These are phyloP conservation scores for Hartigia nigra DNA, from an alignment of 2,888 invertebrate genomes.

Conservation along the genomic window DNA sequence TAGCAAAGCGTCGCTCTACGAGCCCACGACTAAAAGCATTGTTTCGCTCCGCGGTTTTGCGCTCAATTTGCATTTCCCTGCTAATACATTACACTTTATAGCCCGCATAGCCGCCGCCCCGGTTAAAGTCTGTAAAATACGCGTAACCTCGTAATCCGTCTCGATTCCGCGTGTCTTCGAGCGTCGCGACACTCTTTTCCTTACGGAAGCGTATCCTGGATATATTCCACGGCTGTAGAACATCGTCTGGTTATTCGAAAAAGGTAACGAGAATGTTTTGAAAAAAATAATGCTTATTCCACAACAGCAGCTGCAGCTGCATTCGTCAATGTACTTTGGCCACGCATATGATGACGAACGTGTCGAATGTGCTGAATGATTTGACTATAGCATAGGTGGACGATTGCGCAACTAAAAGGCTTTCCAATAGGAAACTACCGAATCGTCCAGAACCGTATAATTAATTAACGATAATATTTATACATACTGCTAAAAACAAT, in stretches of 20 bases:
- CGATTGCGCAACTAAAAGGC: not conserved
- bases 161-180: not conserved
- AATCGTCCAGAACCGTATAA: no score
- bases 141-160: conserved; percentile 26
- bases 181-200: not conserved
- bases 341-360: not conserved
- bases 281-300: not conserved
- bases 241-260: not conserved
- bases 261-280: not conserved
- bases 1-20: conserved; percentile 11
- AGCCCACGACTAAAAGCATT: conserved; percentile 56
- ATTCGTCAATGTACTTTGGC: not conserved
- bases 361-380: not conserved
- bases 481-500: no score
- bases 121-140: conserved; percentile 55
- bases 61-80: conserved; percentile 60
- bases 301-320: not conserved
- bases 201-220: not conserved
- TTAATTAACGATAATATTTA: no score
- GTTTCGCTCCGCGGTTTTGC: conserved; percentile 60
- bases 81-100: conserved; percentile 60
- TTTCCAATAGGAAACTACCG: no score
- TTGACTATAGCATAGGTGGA: not conserved
- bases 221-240: not conserved
- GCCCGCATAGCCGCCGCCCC: conserved; percentile 38